Evolutionary conservation across 1,140 invertebrate species (phyloP).

Genomic region (Pseudachorutes palmiensis): DNA sequence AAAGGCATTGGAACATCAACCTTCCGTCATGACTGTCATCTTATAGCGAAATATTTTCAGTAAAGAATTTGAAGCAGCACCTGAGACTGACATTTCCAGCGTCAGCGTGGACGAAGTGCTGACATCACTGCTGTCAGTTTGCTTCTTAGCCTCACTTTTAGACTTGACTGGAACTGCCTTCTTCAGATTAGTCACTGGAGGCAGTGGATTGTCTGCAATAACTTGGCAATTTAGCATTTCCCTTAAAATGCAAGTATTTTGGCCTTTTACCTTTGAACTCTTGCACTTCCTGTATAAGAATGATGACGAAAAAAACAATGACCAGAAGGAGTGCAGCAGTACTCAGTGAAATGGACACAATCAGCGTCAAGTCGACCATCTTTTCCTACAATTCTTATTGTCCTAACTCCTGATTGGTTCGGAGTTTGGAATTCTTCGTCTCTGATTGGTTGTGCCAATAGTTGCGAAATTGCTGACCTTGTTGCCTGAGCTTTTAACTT

Average conservation of each 20-base stretch:
- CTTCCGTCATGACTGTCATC: neutral
- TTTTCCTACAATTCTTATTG: neutral
- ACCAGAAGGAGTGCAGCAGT: neutral
- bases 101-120: neutral
- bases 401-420: neutral
- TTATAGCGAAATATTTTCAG: neutral
- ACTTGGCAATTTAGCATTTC: neutral
- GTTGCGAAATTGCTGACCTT: no score
- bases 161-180: neutral
- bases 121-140: neutral
- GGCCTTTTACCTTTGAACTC: conserved; percentile 11
- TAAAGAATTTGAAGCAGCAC: neutral
- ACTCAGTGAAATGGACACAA: neutral
- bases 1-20: neutral
- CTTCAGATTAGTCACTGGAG: no score
- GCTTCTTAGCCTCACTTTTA: neutral
- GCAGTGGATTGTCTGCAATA: neutral
- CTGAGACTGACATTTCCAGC: neutral
- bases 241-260: neutral
- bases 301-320: conserved; percentile 7
- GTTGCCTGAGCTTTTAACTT: no score
- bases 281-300: conserved; percentile 6
- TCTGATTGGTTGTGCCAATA: no score
- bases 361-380: neutral
- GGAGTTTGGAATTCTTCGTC: no score